These are phyloP conservation scores for Octodonta nipae DNA, from an alignment of 2,888 invertebrate genomes.

Conservation along the genomic window DNA sequence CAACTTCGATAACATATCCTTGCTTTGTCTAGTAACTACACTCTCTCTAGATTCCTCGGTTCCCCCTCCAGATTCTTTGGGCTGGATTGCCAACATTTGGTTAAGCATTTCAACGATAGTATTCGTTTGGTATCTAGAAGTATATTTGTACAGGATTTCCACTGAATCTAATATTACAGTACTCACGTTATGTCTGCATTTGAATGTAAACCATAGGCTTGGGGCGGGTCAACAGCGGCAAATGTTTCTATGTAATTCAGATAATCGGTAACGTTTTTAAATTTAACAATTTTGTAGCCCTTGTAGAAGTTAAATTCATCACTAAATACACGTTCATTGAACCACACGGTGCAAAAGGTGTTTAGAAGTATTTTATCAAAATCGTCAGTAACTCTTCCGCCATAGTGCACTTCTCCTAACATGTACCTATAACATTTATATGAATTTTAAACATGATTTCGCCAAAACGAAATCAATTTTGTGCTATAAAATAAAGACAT, in stretches of 20 bases:
- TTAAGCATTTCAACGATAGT: conserved; percentile 59
- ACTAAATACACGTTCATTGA: conserved; percentile 57
- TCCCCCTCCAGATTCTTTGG: conserved; percentile 66
- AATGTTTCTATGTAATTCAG: conserved; percentile 60
- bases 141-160: neutral
- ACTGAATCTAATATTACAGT: neutral
- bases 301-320: conserved; percentile 66
- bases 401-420: conserved; percentile 83
- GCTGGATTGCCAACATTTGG: conserved; percentile 73
- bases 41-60: conserved; percentile 71
- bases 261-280: conserved; percentile 59
- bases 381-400: conserved; percentile 82
- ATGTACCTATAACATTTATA: conserved; percentile 49
- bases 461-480: no score
- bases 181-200: conserved; percentile 79
- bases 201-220: conserved; percentile 75
- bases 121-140: conserved; percentile 60
- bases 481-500: no score
- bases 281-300: conserved; percentile 58
- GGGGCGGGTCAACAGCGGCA: conserved; percentile 66
- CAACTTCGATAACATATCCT: conserved; percentile 69
- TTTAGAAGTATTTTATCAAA: conserved; percentile 70
- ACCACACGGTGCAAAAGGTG: conserved; percentile 67
- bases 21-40: conserved; percentile 54
- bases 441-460: neutral